These are phyloP conservation scores for Brachypodius melanocephalos DNA, from an alignment of 2,113 vertebrate genomes.

Conservation along the genomic window DNA sequence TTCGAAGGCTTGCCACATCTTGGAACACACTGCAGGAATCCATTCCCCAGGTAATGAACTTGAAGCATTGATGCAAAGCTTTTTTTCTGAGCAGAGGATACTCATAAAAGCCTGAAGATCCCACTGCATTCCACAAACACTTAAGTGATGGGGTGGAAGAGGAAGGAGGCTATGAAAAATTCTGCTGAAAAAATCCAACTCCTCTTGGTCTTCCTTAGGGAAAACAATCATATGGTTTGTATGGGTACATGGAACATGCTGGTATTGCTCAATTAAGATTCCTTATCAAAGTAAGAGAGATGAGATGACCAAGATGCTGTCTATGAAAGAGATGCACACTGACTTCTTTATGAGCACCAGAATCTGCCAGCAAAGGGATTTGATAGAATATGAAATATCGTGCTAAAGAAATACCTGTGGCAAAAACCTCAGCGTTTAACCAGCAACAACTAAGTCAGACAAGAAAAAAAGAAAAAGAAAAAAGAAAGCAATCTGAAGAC, in stretches of 20 bases:
- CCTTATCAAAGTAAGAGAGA: not conserved
- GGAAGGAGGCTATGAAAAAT: accelerated
- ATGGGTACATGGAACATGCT: not conserved
- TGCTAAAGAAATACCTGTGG: not conserved
- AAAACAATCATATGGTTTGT: not conserved
- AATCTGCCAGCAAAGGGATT: not conserved
- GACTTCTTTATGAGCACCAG: not conserved
- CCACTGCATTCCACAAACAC: not conserved
- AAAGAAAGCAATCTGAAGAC: not conserved
- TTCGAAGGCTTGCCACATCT: not conserved
- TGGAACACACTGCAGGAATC: not conserved
- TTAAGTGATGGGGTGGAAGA: not conserved
- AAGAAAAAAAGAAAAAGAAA: not conserved
- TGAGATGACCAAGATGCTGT: not conserved
- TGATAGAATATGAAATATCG: not conserved
- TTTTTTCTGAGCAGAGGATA: not conserved
- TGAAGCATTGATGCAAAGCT: not conserved
- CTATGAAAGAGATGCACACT: not conserved
- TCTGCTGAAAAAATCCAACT: not conserved
- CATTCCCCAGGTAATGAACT: not conserved
- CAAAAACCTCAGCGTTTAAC: not conserved
- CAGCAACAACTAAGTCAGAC: not conserved
- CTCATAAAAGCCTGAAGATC: not conserved
- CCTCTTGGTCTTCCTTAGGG: not conserved
- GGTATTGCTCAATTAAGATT: not conserved